Evolutionary conservation across 1,140 invertebrate genomes (phyloP).

Genomic region (Sesamia nonagrioides): DNA sequence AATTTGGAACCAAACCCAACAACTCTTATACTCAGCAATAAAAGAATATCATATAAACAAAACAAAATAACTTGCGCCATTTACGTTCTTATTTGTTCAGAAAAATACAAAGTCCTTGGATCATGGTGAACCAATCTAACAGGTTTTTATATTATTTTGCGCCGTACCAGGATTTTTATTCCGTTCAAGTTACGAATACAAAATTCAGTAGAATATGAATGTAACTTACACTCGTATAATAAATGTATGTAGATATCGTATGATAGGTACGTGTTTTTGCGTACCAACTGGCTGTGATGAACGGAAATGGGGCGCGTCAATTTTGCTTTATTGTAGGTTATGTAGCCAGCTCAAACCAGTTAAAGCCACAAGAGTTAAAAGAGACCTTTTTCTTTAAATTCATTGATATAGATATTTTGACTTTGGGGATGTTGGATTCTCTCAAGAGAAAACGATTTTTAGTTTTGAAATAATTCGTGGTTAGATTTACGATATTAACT

Average conservation of each 20-base stretch:
- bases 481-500: no score
- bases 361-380: no score
- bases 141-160: conserved; percentile 2
- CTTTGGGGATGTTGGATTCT: no score
- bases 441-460: no score
- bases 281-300: background rate
- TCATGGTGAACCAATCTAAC: conserved; percentile 13
- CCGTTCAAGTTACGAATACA: conserved; percentile 29
- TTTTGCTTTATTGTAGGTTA: background rate
- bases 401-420: no score
- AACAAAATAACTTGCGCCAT: conserved; percentile 15
- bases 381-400: no score
- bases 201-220: conserved; percentile 9
- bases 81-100: conserved; percentile 7
- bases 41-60: background rate
- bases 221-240: conserved; percentile 3
- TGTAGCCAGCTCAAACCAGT: no score
- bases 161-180: conserved; percentile 25
- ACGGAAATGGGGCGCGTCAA: background rate
- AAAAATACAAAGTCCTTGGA: conserved; percentile 19
- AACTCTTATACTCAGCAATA: no score
- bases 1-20: no score
- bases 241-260: background rate
- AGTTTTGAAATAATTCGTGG: no score
- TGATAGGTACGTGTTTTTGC: background rate